Base-by-base conservation (phyloP, 1,140 invertebrate genomes). In the Belonocnema kinseyi region DNA sequence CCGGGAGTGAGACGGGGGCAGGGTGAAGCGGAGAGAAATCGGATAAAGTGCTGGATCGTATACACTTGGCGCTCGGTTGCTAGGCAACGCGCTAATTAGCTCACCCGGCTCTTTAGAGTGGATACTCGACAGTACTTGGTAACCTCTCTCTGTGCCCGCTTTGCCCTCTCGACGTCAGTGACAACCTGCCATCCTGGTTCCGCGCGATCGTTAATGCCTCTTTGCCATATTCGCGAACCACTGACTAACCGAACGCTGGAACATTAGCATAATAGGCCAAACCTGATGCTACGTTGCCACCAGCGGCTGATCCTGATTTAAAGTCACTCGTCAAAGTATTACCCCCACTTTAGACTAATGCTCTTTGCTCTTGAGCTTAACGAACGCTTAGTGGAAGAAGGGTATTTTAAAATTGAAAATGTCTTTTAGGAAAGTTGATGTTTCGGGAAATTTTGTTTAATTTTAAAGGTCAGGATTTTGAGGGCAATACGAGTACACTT, bases 61-160 rank as follows among this genome's bases (percentile, higher is more conserved):
- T 66, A 80, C 80, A 80, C 86, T 88, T 84, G 80, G 83, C 85
- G 87, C 85, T 83, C 85, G 87, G 90, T 91, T 90, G 89, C 90
- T 85, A 87, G 85, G 90, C 90, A 91, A 91, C 90, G 86, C 85
- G 88, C 88, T 91, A 91, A 92, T 92, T 91, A 92, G 90, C 89
- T 90, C 90, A 91, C 87, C 89, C 90, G 88, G 88, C 90, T 91
- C 90, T 91, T 90, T 91, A 77, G 86, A 92, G 90, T 91, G 89
- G 90, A 88, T 90, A 91, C 90, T 91, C 86, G 85, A 90, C 85
- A 83, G 89, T 89, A 89, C 88, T 90, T 88, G 87, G 83, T 87
- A 88, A 86, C 85, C 85, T 86, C 86, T 82, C 77, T 86, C 78
- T 84, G 84, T 85, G 78, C 75, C 84, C 82, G 84, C 82, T 79